These are phyloP conservation scores for Manis pentadactyla DNA, from an alignment of 2,797 vertebrate species.

Conservation along the genomic window DNA sequence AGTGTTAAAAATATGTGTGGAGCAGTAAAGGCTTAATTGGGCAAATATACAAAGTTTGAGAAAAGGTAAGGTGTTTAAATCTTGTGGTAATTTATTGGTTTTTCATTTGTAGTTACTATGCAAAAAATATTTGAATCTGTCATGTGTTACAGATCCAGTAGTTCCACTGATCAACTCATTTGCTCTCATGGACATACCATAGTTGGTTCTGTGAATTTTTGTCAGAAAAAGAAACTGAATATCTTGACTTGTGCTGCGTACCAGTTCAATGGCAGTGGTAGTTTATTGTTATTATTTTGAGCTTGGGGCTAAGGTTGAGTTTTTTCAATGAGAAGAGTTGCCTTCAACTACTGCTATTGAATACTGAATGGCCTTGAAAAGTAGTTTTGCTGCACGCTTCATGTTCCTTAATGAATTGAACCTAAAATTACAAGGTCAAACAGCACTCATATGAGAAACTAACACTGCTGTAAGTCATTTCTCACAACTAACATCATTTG, in stretches of 20 bases:
- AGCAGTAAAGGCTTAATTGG: background rate
- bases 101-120: background rate
- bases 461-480: background rate
- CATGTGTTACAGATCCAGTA: background rate
- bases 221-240: background rate
- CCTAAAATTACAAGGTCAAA: constrained; percentile 5
- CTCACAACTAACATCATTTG: background rate
- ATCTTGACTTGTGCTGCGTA: background rate
- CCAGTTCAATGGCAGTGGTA: background rate
- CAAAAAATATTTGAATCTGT: constrained; percentile 23
- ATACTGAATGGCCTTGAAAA: constrained; percentile 26
- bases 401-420: constrained; percentile 24
- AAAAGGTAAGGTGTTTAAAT: background rate
- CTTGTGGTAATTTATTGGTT: background rate
- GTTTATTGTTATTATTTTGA: constrained; percentile 43
- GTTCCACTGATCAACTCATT: background rate
- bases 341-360: background rate
- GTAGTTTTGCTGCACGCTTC: constrained; percentile 33
- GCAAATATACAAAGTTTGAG: constrained; percentile 26
- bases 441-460: background rate
- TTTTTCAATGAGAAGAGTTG: background rate
- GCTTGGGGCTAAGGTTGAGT: background rate
- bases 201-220: background rate
- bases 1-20: background rate
- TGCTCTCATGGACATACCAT: background rate